Conservation (phyloP, 2,888 invertebrate species). For the Caenorhabditis plicata region DNA sequence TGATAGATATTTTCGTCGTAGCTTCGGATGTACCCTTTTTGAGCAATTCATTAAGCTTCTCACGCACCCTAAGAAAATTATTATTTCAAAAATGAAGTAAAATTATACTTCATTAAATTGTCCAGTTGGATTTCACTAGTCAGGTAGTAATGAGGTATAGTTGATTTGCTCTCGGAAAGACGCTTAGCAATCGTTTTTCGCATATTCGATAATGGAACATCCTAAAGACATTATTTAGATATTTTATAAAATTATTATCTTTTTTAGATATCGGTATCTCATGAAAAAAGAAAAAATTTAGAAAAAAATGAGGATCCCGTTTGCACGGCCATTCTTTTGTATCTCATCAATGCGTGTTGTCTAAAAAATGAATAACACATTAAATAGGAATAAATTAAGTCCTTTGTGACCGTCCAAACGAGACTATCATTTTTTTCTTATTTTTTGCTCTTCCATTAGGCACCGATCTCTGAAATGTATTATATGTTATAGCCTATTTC, state of each 20-base stretch:
- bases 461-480: no score
- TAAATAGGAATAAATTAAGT: no score
- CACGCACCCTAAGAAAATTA: conserved; percentile 69
- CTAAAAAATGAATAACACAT: no score
- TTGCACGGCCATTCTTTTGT: no score
- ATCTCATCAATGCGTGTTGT: no score
- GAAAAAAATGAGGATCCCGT: not conserved
- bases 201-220: conserved; percentile 49
- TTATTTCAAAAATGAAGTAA: not conserved
- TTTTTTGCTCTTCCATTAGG: no score
- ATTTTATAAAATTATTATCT: no score
- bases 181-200: conserved; percentile 73
- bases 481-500: no score
- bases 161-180: conserved; percentile 73
- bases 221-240: conserved; percentile 7
- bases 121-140: conserved; percentile 84
- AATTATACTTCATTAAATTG: conserved; percentile 71
- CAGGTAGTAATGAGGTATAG: conserved; percentile 95
- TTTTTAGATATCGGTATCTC: no score
- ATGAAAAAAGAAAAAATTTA: not conserved
- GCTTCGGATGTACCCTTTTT: conserved; percentile 45
- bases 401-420: no score
- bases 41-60: conserved; percentile 67
- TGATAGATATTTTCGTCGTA: conserved; percentile 71
- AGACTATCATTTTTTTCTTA: no score